Conservation (phyloP, 2,888 invertebrate genomes). For the Trilocha varians region DNA sequence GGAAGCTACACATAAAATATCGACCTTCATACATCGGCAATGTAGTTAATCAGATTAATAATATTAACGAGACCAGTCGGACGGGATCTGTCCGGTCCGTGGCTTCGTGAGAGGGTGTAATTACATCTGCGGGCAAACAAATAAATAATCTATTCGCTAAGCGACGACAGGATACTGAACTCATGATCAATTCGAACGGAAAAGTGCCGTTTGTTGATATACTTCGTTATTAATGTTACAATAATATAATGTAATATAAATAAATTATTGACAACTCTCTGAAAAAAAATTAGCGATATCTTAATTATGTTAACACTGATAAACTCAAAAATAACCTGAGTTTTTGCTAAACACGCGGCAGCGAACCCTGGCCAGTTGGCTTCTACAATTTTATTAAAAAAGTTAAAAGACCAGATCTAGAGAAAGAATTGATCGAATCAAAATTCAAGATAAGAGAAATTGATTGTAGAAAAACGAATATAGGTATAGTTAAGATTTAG, state of each 20-base stretch:
- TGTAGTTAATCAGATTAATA: slow-evolving; percentile 59
- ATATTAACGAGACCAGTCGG: slow-evolving; percentile 48
- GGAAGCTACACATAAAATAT: slow-evolving; percentile 7
- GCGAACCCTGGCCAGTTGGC: no score
- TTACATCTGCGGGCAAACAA: slow-evolving; percentile 51
- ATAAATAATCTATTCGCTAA: slow-evolving; percentile 47
- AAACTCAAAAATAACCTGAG: no score
- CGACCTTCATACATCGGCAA: slow-evolving; percentile 30
- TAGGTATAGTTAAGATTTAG: slow-evolving; percentile 3
- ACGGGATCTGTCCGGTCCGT: slow-evolving; percentile 32
- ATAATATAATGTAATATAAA: no score
- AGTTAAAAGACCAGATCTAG: no score
- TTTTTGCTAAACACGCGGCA: no score
- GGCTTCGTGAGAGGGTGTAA: slow-evolving; percentile 44
- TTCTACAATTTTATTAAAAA: no score
- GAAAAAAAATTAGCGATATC: no score
- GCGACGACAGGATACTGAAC: slow-evolving; percentile 43
- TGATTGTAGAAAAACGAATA: background rate
- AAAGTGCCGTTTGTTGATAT: background rate
- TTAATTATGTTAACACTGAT: no score
- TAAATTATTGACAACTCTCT: no score
- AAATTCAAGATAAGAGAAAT: no score
- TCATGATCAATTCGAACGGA: slow-evolving; percentile 20
- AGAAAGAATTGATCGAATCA: no score
- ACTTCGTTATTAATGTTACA: background rate